These are phyloP conservation scores for Syncerus caffer DNA, from an alignment of 2,797 vertebrate genomes.

Conservation along the genomic window DNA sequence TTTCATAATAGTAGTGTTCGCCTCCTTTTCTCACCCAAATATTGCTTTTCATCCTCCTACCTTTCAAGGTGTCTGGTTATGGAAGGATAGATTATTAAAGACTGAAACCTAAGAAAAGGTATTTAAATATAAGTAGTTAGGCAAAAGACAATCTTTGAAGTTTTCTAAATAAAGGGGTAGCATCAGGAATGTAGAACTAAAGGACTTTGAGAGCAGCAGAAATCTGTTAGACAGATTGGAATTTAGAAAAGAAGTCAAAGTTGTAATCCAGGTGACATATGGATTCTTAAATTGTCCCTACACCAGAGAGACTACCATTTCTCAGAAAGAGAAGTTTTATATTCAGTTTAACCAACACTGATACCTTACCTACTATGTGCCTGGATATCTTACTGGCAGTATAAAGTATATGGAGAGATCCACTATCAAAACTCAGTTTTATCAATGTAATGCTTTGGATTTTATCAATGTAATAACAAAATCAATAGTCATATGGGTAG, in stretches of 20 bases:
- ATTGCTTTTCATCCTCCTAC: not conserved
- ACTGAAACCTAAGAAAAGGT: not conserved
- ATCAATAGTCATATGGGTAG: not conserved
- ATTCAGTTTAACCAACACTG: not conserved
- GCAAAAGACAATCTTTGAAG: not conserved
- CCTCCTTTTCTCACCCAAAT: not conserved
- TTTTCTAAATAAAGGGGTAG: not conserved
- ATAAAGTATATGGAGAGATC: not conserved
- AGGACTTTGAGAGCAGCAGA: not conserved
- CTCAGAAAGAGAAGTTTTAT: not conserved
- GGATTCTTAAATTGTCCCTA: not conserved
- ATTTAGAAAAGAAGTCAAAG: not conserved
- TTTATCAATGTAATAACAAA: constrained; percentile 12
- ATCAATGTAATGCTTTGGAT: not conserved
- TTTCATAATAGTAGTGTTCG: not conserved
- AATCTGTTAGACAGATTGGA: not conserved
- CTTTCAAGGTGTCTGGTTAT: not conserved
- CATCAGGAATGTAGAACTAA: not conserved
- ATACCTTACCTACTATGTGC: not conserved
- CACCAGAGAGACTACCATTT: not conserved
- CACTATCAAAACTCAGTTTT: not conserved
- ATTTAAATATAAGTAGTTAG: not conserved
- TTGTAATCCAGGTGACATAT: not conserved
- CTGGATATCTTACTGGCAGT: not conserved
- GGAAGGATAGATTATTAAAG: not conserved